These are phyloP conservation scores for Calypte anna DNA, from an alignment of 2,113 vertebrate species.

Conservation along the genomic window DNA sequence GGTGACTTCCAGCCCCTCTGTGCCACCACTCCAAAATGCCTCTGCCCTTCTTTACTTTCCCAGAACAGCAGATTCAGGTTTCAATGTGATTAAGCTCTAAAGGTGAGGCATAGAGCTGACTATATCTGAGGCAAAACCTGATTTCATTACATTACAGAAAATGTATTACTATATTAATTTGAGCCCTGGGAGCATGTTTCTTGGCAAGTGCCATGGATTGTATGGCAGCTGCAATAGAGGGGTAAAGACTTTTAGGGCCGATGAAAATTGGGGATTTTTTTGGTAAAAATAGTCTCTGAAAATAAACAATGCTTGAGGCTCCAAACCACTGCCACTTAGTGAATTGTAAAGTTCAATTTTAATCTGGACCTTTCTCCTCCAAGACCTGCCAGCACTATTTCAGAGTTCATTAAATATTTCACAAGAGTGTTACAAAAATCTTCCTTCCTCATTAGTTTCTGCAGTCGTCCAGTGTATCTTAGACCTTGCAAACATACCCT, in stretches of 20 bases:
- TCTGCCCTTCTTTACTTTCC: not conserved
- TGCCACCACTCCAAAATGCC: not conserved
- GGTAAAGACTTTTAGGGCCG: not conserved
- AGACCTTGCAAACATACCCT: not conserved
- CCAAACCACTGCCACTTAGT: not conserved
- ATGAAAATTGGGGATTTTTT: not conserved
- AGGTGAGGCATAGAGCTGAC: not conserved
- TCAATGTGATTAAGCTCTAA: not conserved
- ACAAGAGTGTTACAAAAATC: not conserved
- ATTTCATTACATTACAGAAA: not conserved
- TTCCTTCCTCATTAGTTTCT: slow-evolving; percentile 14
- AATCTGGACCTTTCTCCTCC: slow-evolving; percentile 1
- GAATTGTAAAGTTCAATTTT: not conserved
- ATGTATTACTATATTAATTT: not conserved
- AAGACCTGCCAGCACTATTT: slow-evolving; percentile 10
- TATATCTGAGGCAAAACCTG: not conserved
- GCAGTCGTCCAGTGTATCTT: not conserved
- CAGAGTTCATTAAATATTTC: slow-evolving; percentile 27
- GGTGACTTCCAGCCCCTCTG: not conserved
- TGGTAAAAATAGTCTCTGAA: slow-evolving; percentile 15
- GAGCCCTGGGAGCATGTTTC: not conserved
- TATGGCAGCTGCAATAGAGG: not conserved
- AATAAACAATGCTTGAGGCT: not conserved
- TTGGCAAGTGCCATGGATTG: not conserved
- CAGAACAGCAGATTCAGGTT: not conserved